Evolutionary conservation across 2,888 invertebrate genomes (phyloP), one percentile per base, ranked within the genome.

Genomic region (Autographa pulchrina): DNA sequence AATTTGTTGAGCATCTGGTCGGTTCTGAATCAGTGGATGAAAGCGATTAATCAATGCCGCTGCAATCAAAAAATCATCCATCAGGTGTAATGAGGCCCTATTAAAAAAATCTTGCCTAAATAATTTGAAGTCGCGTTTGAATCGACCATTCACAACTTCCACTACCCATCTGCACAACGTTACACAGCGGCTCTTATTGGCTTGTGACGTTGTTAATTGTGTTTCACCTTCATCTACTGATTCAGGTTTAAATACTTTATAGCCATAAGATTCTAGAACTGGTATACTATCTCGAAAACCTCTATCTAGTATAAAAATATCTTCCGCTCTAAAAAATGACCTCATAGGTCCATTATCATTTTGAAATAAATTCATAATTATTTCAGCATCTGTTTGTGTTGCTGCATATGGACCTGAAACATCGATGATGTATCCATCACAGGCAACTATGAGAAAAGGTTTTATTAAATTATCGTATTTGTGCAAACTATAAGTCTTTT

Each of bases 31-130:
- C 25, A 25, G 25, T 25, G 25, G 25, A 25, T 25, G 25, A 25
- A 25, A 25, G 25, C 25, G 25, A 25, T 25, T 25, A 25, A 25
- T 25, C 25, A 25, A 25, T 25, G 25, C 25, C 25, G 70, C 64
- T 20, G 64, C 72, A 35, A 70, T 72, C 0, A 64, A 60, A 0
- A 72, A 70, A 0, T 63, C 59, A 14, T 63, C 54, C 70, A 69
- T 70, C 71, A 72, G 69, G 0, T 72, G 35, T 0, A 64, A 70
- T 0, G 70, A 20, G 48, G 71, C 61, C 59, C 25, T 65, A 59
- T 73, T 54, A 56, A 65, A 73, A 65, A 71, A 71, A 18, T 71
- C 71, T 61, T 65, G 65, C 56, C 71, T 73, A 43, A 73, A 31
- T n/a, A 70, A 20, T 35, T 72, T 71, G 35, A 65, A 74, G 0